Base-by-base conservation (phyloP, 2,797 vertebrate species). In the Muscicapa comitata region DNA sequence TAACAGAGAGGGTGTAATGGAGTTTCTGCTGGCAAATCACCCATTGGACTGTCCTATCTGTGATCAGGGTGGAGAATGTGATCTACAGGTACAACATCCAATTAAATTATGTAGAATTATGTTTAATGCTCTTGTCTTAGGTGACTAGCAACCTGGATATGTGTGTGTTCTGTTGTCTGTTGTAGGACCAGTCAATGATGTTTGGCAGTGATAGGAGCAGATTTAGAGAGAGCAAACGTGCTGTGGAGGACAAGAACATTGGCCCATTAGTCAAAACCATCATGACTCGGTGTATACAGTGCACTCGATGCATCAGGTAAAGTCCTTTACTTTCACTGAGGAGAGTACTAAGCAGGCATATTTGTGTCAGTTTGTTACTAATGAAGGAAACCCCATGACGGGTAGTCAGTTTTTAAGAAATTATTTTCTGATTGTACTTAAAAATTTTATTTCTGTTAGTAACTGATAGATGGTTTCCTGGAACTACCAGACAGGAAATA, bases 211-310 rank as follows among this genome's bases (percentile, higher is more conserved):
- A 99, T 88, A 98, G 99, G 93, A 99, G 99, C 96, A 98, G 99
- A 62, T 99, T 99, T 97, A 97, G 98, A 70, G 99, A 99, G 86
- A 98, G 97, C 40, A 99, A 99, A 94, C 98, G 99, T 93, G 99
- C 99, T 7, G 99, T 99, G 93, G 99, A 99, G 96, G 99, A 99
- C 97, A 99, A 99, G 96, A 99, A 99, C 97, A 98, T 99, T 31
- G 99, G 99, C 6, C 99, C 99, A 0, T 98, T 99, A 65, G 98
- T 99, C 73, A 99, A 99, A 97, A 99, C 99, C 55, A 99, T 99
- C 95, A 99, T 99, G 99, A 99, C 99, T 19, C 98, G 99, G 75
- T 99, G 99, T 92, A 99, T 99, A 97, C 99, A 99, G 96, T 99
- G 99, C 95, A 99, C 99, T 53, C 98, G 99, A 50, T 99, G 99